Percentiles rank a stretch among this genome's conserved stretches.
These are phyloP conservation scores for Eptatretus burgeri DNA, from an alignment of 2,113 vertebrate species.

Conservation along the genomic window DNA sequence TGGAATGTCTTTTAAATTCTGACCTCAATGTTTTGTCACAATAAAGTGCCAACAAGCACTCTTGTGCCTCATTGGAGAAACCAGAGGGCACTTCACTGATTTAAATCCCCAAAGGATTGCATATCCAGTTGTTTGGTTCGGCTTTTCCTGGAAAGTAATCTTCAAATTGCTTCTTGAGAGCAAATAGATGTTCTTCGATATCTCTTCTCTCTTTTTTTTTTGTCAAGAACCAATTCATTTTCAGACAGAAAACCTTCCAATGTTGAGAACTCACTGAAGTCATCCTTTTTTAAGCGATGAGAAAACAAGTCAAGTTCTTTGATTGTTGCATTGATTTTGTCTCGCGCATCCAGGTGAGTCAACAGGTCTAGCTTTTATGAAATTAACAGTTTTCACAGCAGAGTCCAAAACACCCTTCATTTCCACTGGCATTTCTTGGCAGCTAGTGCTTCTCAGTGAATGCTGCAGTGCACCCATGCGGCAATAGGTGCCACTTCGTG, in stretches of 20 bases:
- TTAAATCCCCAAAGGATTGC: no score
- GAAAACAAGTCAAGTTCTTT: not conserved
- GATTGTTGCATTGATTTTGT: slow-evolving; percentile 3
- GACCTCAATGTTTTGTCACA: no score
- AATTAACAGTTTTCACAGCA: not conserved
- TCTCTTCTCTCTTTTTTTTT: not conserved
- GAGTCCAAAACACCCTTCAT: slow-evolving; percentile 1
- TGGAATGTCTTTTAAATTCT: no score
- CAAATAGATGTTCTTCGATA: not conserved
- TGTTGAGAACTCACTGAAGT: not conserved
- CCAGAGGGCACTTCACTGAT: no score
- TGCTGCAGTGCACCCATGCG: slow-evolving; percentile 3
- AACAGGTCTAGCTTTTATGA: not conserved
- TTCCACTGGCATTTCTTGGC: slow-evolving; percentile 5
- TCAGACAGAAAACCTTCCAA: not conserved
- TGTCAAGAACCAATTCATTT: not conserved
- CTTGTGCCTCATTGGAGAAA: no score
- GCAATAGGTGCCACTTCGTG: not conserved
- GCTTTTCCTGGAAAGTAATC: not conserved
- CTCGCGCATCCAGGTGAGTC: not conserved
- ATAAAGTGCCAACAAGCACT: no score
- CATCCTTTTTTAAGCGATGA: not conserved
- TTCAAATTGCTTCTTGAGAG: slow-evolving; percentile 3
- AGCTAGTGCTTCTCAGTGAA: not conserved
- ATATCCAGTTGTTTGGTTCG: no score